phyloP scores from a whole-genome alignment of 2,113 vertebrate species.

The Tor tambroides region DNA sequence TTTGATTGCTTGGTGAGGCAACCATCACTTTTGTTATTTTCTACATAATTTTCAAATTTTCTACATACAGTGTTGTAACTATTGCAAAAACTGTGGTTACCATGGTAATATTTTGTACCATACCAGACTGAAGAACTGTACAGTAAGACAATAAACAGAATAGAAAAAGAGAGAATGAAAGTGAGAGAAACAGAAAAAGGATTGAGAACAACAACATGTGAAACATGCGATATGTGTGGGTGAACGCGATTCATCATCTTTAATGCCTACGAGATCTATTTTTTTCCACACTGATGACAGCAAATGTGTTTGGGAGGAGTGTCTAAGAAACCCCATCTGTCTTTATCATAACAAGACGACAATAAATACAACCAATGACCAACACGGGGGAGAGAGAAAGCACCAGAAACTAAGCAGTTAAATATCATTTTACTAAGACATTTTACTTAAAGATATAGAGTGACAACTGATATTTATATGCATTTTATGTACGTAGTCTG shows the following conservation, averaged over 20 bases:
- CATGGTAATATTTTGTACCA: neutral
- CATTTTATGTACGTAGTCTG: neutral
- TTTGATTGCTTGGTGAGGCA: neutral
- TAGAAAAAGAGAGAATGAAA: slow-evolving; percentile 28
- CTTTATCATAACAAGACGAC: slow-evolving; percentile 44
- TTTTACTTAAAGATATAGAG: neutral
- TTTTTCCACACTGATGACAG: slow-evolving; percentile 50
- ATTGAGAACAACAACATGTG: slow-evolving; percentile 25
- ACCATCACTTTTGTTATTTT: neutral
- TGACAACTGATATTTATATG: neutral
- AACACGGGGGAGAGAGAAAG: neutral
- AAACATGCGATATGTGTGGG: slow-evolving; percentile 41
- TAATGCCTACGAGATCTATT: slow-evolving; percentile 50
- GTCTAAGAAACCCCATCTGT: slow-evolving; percentile 47
- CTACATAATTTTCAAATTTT: neutral
- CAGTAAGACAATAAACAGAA: neutral
- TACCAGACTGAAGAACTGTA: neutral
- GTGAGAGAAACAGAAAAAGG: slow-evolving; percentile 24
- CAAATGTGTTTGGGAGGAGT: slow-evolving; percentile 50
- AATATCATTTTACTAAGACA: neutral
- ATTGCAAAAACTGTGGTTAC: neutral
- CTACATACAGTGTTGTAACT: neutral
- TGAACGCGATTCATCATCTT: slow-evolving; percentile 50
- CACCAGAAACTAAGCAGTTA: neutral
- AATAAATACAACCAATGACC: slow-evolving; percentile 45